Evolutionary conservation across 2,888 invertebrate species (phyloP), one percentile per base, ranked within the genome.

Genomic region (Ctenicera cuprea): DNA sequence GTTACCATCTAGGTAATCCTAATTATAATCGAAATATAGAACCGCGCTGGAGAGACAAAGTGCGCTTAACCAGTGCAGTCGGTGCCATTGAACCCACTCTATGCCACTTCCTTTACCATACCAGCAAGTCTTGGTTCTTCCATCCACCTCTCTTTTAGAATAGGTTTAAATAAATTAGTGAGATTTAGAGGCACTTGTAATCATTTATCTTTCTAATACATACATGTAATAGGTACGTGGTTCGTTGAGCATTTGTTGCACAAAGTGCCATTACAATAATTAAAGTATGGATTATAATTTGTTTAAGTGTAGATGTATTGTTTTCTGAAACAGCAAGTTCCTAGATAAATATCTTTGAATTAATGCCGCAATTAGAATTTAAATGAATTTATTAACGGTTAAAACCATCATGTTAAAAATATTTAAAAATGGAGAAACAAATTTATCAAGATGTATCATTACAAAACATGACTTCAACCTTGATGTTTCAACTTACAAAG

Each of bases 21-120:
- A 52, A 48, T 72, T 59, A 73, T 63, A 63, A 61, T 63, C 62
- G 57, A 43, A 57, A 48, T 59, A 48, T 61, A 71, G 48, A 50
- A 66, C 48, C 61, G 61, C 30, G 14, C 26, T 66, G 45, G 66
- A 61, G 33, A 59, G 54, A 66, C 48, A 62, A 61, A 48, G 41
- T 33, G 48, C 45, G 61, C 50, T 65, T 61, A 72, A 65, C 63
- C 71, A 67, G 71, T 71, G 64, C 64, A 66, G 66, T 38, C 20
- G 66, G 59, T 75, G 75, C 72, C 72, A 73, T 72, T 75, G 75
- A 75, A 75, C 73, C 63, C 63, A 50, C 67, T 63, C 65, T 48
- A 67, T 71, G 26, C 71, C 45, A 71, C 72, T 72, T 75, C 72
- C 71, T 72, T 48, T 75, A 68, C 41, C 57, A 48, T 57, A 74